These are phyloP conservation scores for Paracanthobrama guichenoti DNA, from an alignment of 2,113 vertebrate genomes.

Conservation along the genomic window DNA sequence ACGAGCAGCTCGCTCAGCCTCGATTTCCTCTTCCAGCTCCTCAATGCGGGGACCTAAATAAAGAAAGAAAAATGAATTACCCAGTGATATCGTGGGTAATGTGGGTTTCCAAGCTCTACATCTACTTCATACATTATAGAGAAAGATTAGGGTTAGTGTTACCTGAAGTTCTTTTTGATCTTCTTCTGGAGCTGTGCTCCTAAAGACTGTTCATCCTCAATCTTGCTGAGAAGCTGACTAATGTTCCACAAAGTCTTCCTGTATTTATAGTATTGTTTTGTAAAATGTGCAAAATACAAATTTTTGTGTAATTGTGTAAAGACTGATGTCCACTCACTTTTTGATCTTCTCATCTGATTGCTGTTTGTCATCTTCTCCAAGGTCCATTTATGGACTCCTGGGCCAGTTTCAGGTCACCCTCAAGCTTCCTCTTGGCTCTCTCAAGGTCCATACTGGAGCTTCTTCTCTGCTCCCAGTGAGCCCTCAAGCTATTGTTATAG, in stretches of 20 bases:
- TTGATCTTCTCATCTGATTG: constrained; percentile 42
- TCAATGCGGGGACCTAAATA: constrained; percentile 72
- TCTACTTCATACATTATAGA: not conserved
- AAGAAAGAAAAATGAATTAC: too few relatives aligned
- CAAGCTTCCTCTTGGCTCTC: constrained; percentile 35
- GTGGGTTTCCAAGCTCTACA: not conserved
- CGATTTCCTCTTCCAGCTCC: constrained; percentile 75
- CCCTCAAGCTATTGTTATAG: constrained; percentile 38
- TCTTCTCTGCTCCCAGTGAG: constrained; percentile 54
- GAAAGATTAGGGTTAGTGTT: not conserved
- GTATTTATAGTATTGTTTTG: not conserved
- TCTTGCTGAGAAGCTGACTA: constrained; percentile 74
- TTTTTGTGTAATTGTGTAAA: not conserved
- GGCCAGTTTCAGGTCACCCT: constrained; percentile 26
- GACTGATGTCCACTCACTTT: not conserved
- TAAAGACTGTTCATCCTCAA: constrained; percentile 77
- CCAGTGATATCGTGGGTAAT: not conserved
- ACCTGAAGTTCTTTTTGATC: constrained; percentile 72
- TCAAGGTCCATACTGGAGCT: constrained; percentile 53
- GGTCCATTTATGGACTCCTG: constrained; percentile 23
- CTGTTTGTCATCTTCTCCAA: constrained; percentile 24
- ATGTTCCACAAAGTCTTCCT: constrained; percentile 83
- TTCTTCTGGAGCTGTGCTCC: constrained; percentile 69
- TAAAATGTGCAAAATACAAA: not conserved
- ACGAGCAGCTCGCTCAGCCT: constrained; percentile 74